Evolutionary conservation across 2,888 invertebrate genomes (phyloP), one percentile per base, ranked within the genome.

Genomic region (Quadroppia sp.): DNA sequence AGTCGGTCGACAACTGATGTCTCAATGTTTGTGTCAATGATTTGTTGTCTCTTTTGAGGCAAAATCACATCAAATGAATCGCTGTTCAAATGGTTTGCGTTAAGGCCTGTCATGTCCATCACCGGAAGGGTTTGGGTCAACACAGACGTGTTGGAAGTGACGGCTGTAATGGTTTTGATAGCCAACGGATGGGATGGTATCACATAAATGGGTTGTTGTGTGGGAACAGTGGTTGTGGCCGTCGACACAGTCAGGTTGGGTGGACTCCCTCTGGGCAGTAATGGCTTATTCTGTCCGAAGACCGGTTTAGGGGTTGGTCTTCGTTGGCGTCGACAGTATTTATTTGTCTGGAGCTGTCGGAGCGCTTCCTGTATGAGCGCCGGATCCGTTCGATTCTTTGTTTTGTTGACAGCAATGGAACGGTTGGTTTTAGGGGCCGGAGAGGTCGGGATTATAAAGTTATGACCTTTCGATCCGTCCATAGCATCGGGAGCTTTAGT

Each of bases 301-400:
- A 71, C 71, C 7, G 72, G 72, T 72, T 61, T 72, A 61, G 71
- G 20, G 30, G 25, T n/a, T 69, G 40, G 48, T n/a, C 61, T 25
- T 36, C 75, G 30, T 30, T 74, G 72, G 9, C 72, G 59, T 48
- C 61, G n/a, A 9, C 20, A 32, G 32, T 64, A 71, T 71, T 73
- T 71, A 17, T 61, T 48, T 11, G 48, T 28, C 30, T 75, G 73
- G n/a, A 74, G 67, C 50, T 73, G 71, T 30, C 48, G 45, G 23
- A 74, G 70, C 9, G 71, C 75, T 67, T 74, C 74, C 36, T 75
- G 74, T n/a, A 75, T 40, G 15, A 71, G 23, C 20, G 61, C 42
- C 36, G 71, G 71, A 75, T 75, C 71, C 30, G 36, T 40, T 13
- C 45, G 67, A 3, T 40, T 73, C 6, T 50, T 45, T 64, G 42